phyloP scores from a whole-genome alignment of 2,888 invertebrate genomes.

The Plagiodera versicolora region DNA sequence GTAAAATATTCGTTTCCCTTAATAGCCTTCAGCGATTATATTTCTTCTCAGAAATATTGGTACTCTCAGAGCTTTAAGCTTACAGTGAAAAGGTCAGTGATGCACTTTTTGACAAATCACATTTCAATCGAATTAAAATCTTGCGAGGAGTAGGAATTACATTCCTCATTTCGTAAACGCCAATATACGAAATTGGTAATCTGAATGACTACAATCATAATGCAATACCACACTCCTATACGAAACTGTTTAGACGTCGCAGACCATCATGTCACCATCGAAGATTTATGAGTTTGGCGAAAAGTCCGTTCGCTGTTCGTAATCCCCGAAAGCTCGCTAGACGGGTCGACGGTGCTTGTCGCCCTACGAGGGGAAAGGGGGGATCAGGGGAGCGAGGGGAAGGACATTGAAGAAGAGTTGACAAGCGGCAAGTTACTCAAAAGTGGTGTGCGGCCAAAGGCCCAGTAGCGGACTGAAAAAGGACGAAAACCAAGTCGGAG shows the following conservation, averaged over 20 bases:
- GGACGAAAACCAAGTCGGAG: too few species aligned
- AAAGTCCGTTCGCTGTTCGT: constrained; percentile 49
- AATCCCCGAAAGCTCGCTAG: constrained; percentile 48
- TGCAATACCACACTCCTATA: neutral
- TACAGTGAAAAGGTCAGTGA: too few species aligned
- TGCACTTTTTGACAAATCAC: too few species aligned
- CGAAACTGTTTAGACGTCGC: constrained; percentile 40
- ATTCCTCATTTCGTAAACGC: too few species aligned
- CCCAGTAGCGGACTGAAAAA: constrained; percentile 6
- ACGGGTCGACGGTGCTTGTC: constrained; percentile 41
- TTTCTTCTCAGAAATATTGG: too few species aligned
- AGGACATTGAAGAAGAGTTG: constrained; percentile 23
- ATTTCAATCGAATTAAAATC: too few species aligned
- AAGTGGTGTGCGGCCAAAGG: constrained; percentile 27
- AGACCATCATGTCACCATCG: constrained; percentile 40
- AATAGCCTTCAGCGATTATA: too few species aligned
- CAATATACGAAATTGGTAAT: too few species aligned
- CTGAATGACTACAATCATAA: too few species aligned
- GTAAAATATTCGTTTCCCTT: too few species aligned
- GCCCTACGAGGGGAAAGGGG: constrained; percentile 32
- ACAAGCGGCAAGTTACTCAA: constrained; percentile 44
- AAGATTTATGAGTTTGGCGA: constrained; percentile 49
- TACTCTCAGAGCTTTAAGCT: too few species aligned
- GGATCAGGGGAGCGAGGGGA: constrained; percentile 27
- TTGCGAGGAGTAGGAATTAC: too few species aligned